Base-by-base conservation (phyloP, 2,888 invertebrate species). In the Norana najaformis region DNA sequence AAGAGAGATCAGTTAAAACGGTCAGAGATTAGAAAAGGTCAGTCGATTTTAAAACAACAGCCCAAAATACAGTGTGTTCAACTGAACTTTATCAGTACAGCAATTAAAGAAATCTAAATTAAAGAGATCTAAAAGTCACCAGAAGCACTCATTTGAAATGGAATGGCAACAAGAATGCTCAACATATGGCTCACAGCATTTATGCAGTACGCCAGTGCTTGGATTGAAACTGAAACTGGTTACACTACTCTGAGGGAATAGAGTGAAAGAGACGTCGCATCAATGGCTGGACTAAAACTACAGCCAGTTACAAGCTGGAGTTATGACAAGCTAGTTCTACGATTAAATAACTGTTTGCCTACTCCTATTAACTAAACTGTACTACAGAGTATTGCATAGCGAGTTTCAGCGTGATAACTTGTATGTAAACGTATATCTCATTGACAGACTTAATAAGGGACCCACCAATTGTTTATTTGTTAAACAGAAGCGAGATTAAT, bases 1-100 rank as follows among this genome's bases (percentile, higher is more conserved):
- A n/a, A 69, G 69, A 69, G 3, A n/a, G 69, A 69, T 69, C 69
- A 69, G 69, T 69, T 69, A 69, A 69, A n/a, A n/a, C 30, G 69
- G 69, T 69, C 69, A 69, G 30, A 69, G 69, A n/a, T 69, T 30
- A 69, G 69, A n/a, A 69, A 69, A 69, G 69, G 69, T 69, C n/a
- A 69, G n/a, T n/a, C 30, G 69, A 69, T 8, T 69, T 69, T 69
- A 69, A 69, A 69, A n/a, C 69, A 69, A 69, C 69, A 69, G 69
- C n/a, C 69, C 69, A 69, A 69, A 69, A n/a, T n/a, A 69, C n/a
- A 69, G n/a, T n/a, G n/a, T n/a, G 69, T 69, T 69, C 30, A 69
- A 69, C 30, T 69, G 69, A 69, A 69, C 69, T 69, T 13, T n/a
- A n/a, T 69, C 3, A 69, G 30, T 69, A 69, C n/a, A n/a, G n/a